Percentiles rank a stretch among this genome's conserved stretches.
These are phyloP conservation scores for Anticlea derivata DNA, from an alignment of 2,888 invertebrate species.

Conservation along the genomic window DNA sequence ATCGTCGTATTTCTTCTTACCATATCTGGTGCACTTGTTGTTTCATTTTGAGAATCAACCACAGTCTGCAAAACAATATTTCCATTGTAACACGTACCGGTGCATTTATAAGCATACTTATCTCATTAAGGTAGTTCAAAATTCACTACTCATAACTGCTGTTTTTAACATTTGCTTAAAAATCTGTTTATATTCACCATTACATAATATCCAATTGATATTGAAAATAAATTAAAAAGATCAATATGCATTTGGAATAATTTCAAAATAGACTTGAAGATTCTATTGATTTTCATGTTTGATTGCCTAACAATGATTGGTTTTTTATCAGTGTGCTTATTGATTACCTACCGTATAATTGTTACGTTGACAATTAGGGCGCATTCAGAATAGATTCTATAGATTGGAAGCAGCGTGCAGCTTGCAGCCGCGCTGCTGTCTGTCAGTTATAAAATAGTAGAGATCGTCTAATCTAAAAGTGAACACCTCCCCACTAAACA, in stretches of 20 bases:
- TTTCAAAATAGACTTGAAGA: neutral
- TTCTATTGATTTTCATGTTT: neutral
- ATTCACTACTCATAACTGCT: no score
- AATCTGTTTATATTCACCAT: conserved; percentile 4
- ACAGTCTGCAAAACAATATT: neutral
- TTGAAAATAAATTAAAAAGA: neutral
- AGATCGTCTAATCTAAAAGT: no score
- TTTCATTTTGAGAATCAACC: neutral
- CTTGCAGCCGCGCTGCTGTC: no score
- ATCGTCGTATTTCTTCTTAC: neutral
- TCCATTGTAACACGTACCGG: no score
- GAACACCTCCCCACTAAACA: no score
- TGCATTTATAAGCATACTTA: no score
- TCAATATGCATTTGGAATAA: neutral
- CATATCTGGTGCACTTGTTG: neutral
- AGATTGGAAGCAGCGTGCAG: no score
- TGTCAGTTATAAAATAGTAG: no score
- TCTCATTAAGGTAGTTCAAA: no score
- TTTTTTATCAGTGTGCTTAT: conserved; percentile 9
- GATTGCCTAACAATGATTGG: conserved; percentile 4
- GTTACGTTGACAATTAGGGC: neutral
- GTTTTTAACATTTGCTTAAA: no score
- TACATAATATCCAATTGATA: neutral
- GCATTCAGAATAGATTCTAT: no score
- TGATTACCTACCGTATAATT: neutral